phyloP scores from a whole-genome alignment of 2,888 invertebrate species.

The Melinaea marsaeus region DNA sequence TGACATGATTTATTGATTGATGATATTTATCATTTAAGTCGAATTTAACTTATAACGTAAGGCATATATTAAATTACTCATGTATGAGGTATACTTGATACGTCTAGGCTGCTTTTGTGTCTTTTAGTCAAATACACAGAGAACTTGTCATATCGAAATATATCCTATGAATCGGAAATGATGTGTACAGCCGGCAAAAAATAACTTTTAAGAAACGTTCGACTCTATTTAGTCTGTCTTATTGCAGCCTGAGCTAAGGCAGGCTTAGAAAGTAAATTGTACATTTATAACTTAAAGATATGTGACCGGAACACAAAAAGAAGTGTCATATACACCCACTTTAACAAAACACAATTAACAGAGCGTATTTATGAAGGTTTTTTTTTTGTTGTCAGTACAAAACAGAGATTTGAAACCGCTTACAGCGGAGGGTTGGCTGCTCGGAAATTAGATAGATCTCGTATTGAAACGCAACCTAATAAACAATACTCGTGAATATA shows the following conservation, averaged over 20 bases:
- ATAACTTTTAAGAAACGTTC: too few species aligned
- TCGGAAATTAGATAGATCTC: constrained; percentile 31
- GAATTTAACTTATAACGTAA: too few species aligned
- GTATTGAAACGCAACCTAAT: constrained; percentile 28
- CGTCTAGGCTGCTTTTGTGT: background rate
- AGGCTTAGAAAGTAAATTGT: too few species aligned
- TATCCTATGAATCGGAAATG: constrained; percentile 10
- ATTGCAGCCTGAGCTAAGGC: too few species aligned
- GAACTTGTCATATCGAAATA: constrained; percentile 4
- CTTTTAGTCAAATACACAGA: constrained; percentile 9
- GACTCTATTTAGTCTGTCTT: too few species aligned
- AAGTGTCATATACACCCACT: too few species aligned
- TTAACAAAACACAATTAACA: background rate
- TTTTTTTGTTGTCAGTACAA: constrained; percentile 8
- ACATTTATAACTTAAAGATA: too few species aligned
- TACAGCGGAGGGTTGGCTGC: constrained; percentile 13
- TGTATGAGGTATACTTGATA: too few species aligned
- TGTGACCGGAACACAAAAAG: too few species aligned
- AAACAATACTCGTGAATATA: constrained; percentile 17
- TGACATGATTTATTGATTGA: too few species aligned
- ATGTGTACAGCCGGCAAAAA: constrained; percentile 8
- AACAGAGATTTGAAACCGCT: constrained; percentile 18
- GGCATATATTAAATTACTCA: too few species aligned
- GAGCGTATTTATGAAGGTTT: background rate
- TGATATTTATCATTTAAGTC: too few species aligned